phyloP scores from a whole-genome alignment of 2,113 vertebrate genomes.

The Pseudonaja textilis region DNA sequence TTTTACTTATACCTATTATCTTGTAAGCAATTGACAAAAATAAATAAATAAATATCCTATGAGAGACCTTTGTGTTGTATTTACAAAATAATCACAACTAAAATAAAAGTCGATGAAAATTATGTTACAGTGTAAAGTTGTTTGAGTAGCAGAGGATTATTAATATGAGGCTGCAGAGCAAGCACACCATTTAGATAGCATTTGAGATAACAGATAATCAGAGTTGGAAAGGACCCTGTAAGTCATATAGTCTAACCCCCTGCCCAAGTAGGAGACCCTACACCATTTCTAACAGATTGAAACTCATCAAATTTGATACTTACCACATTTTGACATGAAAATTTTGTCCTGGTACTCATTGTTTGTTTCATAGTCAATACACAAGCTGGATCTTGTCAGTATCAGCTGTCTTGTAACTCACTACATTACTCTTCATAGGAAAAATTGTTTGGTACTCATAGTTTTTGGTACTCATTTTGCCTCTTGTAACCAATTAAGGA shows the following conservation, averaged over 20 bases:
- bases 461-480: neutral
- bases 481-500: neutral
- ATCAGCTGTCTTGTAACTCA: neutral
- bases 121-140: constrained; percentile 61
- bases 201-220: constrained; percentile 37
- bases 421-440: neutral
- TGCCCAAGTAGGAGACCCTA: too few relatives aligned
- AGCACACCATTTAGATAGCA: constrained; percentile 65
- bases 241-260: too few relatives aligned
- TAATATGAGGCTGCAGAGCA: constrained; percentile 61
- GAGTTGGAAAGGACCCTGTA: too few relatives aligned
- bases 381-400: neutral
- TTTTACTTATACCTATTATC: too few relatives aligned
- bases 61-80: constrained; percentile 64
- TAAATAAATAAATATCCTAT: constrained; percentile 30
- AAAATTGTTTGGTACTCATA: neutral
- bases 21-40: too few relatives aligned
- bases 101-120: constrained; percentile 58
- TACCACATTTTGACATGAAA: neutral
- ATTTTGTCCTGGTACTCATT: neutral
- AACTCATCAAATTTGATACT: neutral
- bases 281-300: neutral
- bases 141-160: constrained; percentile 64
- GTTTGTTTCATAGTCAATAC: neutral
- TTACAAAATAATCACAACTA: constrained; percentile 63